phyloP scores from a whole-genome alignment of 2,888 invertebrate genomes.

The Limulus polyphemus region DNA sequence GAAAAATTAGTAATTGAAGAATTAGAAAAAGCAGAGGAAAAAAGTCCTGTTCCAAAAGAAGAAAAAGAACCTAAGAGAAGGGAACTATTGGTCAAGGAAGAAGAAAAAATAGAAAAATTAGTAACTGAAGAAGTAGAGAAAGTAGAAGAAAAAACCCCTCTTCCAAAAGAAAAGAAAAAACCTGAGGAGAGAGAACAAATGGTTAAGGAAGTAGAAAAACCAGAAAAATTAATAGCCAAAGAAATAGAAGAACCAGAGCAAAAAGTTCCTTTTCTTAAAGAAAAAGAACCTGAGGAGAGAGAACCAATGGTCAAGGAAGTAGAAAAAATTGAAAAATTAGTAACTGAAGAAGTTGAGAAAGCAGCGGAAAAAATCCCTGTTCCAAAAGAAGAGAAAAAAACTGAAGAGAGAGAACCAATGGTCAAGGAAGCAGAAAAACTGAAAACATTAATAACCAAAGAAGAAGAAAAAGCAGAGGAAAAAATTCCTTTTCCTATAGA shows the following conservation, averaged over 20 bases:
- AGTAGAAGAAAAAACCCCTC: neutral
- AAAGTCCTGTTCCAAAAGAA: neutral
- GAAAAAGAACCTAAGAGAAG: neutral
- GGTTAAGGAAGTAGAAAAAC: no score
- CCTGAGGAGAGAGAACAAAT: no score
- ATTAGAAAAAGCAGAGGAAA: neutral
- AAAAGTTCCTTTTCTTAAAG: no score
- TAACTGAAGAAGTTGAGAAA: neutral
- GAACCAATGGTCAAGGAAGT: no score
- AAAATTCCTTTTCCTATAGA: neutral
- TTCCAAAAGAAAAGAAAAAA: neutral
- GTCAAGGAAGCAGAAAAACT: no score
- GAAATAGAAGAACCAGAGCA: no score
- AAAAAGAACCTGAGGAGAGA: no score
- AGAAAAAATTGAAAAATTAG: no score
- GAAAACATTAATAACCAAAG: neutral
- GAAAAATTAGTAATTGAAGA: conserved; percentile 1
- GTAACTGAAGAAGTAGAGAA: neutral
- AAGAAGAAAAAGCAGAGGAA: neutral
- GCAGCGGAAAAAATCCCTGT: neutral
- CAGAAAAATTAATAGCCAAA: no score
- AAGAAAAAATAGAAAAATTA: neutral
- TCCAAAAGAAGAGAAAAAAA: neutral
- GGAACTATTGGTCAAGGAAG: neutral
- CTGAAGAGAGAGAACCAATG: no score